A percentile compares a stretch with the other conserved stretches of the same genome.
These are phyloP conservation scores for Rissa tridactyla DNA, from an alignment of 2,113 vertebrate genomes.

Conservation along the genomic window DNA sequence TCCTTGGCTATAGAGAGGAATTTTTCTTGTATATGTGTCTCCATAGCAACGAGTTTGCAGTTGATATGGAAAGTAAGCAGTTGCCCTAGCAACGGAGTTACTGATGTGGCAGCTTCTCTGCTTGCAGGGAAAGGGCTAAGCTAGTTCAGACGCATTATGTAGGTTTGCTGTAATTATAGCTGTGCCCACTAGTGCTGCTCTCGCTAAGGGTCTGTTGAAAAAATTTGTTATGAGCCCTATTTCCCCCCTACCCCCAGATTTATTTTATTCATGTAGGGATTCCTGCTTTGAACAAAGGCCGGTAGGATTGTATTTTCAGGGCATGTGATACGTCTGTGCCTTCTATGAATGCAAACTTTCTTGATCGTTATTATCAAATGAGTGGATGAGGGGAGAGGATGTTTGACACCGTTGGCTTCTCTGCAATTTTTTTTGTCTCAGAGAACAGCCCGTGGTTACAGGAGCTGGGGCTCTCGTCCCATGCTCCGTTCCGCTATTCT, in stretches of 20 bases:
- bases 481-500: not conserved
- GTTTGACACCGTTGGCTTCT: not conserved
- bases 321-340: not conserved
- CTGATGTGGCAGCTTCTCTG: conserved; percentile 84
- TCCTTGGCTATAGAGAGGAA: conserved; percentile 86
- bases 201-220: not conserved
- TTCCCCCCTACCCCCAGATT: not conserved
- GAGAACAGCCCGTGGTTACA: not conserved
- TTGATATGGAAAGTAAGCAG: conserved; percentile 97
- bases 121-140: conserved; percentile 70
- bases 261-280: not conserved
- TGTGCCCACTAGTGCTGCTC: conserved; percentile 3
- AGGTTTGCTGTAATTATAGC: conserved; percentile 56
- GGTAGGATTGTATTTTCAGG: conserved; percentile 17
- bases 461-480: not conserved
- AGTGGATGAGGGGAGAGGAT: not conserved
- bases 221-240: not conserved
- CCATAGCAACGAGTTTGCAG: conserved; percentile 91
- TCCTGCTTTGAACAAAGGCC: conserved; percentile 44
- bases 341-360: conserved; percentile 22
- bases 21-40: conserved; percentile 94
- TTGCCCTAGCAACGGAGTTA: conserved; percentile 93
- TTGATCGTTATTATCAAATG: not conserved
- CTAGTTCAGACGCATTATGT: conserved; percentile 59
- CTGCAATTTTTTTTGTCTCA: not conserved